A percentile compares a stretch with the other conserved stretches of the same genome.
phyloP scores from a whole-genome alignment of 2,888 invertebrate genomes.

The Acanthoscelides obtectus region DNA sequence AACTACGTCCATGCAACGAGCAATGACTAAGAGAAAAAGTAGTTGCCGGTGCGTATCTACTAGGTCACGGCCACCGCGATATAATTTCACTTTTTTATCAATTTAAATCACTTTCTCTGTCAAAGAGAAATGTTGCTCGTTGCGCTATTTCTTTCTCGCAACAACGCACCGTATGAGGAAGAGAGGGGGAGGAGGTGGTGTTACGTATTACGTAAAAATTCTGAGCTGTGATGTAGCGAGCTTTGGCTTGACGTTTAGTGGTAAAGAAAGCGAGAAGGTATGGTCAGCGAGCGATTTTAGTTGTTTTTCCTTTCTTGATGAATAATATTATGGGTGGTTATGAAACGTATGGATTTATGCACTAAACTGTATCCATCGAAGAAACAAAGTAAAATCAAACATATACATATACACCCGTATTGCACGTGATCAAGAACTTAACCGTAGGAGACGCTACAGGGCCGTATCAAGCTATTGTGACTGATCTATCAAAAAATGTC shows the following conservation, averaged over 20 bases:
- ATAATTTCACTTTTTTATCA: constrained; percentile 35
- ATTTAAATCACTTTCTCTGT: constrained; percentile 32
- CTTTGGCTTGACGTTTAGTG: not conserved
- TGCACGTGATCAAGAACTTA: too few relatives aligned
- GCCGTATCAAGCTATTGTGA: too few relatives aligned
- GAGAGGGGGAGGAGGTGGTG: not conserved
- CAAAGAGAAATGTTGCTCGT: constrained; percentile 22
- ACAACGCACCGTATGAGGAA: not conserved
- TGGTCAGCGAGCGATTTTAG: not conserved
- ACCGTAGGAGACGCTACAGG: too few relatives aligned
- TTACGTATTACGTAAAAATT: not conserved
- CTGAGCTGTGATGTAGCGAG: not conserved
- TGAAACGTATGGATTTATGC: too few relatives aligned
- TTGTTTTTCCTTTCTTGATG: not conserved
- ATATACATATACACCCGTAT: too few relatives aligned
- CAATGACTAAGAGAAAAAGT: not conserved
- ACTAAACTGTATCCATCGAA: too few relatives aligned
- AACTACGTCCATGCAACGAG: not conserved
- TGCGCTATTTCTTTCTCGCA: not conserved
- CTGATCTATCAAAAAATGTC: too few relatives aligned
- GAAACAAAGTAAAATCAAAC: too few relatives aligned
- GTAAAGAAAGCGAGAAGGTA: not conserved
- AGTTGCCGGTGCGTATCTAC: constrained; percentile 9
- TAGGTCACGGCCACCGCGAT: constrained; percentile 32
- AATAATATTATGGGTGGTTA: too few relatives aligned